phyloP scores from a whole-genome alignment of 2,113 vertebrate genomes.

The Echinops telfairi region DNA sequence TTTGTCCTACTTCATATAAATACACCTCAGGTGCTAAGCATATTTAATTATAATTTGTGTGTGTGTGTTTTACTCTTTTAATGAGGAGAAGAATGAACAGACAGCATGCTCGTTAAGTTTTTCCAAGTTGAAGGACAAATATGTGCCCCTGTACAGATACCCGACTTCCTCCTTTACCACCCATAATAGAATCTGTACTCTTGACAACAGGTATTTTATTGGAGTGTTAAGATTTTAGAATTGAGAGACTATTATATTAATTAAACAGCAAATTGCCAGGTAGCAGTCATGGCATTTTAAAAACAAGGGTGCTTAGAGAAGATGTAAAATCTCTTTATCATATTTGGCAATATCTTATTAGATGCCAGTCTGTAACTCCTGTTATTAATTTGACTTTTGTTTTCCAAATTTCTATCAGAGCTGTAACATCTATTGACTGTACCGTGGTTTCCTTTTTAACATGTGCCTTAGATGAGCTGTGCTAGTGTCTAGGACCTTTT shows the following conservation, averaged over 20 bases:
- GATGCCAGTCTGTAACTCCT: neutral
- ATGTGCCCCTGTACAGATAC: conserved; percentile 30
- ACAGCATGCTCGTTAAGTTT: conserved; percentile 45
- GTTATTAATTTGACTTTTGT: neutral
- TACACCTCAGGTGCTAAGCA: conserved; percentile 34
- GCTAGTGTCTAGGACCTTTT: neutral
- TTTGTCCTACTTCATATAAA: conserved; percentile 60
- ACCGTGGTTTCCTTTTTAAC: neutral
- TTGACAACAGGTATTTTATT: conserved; percentile 67
- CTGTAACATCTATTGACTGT: neutral
- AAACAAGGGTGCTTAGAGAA: neutral
- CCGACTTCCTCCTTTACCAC: conserved; percentile 61
- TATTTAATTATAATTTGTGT: neutral
- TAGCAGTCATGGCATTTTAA: neutral
- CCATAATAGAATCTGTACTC: conserved; percentile 57
- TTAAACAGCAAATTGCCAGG: conserved; percentile 63
- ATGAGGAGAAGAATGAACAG: conserved; percentile 52
- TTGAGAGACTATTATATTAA: conserved; percentile 17
- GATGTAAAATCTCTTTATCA: neutral
- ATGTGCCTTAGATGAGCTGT: neutral
- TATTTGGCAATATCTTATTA: conserved; percentile 38
- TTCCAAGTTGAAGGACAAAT: conserved; percentile 47
- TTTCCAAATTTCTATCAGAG: neutral
- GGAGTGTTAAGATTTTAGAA: conserved; percentile 75
- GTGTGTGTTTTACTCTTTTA: neutral